Evolutionary conservation across 2,888 invertebrate genomes (phyloP).

Genomic region (Agonopterix subpropinquella): DNA sequence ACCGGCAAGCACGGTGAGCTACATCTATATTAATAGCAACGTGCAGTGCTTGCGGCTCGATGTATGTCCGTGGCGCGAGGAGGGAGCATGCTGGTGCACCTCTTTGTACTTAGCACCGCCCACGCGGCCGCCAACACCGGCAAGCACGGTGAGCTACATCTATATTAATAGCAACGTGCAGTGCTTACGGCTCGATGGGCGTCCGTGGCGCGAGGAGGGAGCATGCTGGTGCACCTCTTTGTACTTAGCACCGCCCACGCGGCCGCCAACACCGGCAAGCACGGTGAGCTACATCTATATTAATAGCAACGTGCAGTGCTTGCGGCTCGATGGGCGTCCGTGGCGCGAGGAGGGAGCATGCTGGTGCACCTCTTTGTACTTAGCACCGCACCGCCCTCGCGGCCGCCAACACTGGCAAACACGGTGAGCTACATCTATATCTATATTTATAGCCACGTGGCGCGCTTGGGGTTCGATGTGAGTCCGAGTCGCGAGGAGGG

Average conservation of each 20-base stretch:
- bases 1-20: slow-evolving; percentile 63
- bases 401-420: slow-evolving; percentile 67
- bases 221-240: slow-evolving; percentile 69
- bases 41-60: slow-evolving; percentile 48
- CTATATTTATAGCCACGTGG: no score
- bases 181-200: no score
- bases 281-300: slow-evolving; percentile 35
- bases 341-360: slow-evolving; percentile 59
- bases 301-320: slow-evolving; percentile 22
- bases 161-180: no score
- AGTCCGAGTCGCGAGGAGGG: slow-evolving; percentile 51
- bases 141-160: slow-evolving; percentile 57
- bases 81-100: slow-evolving; percentile 68
- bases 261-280: slow-evolving; percentile 67
- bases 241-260: slow-evolving; percentile 70
- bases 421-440: slow-evolving; percentile 35
- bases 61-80: slow-evolving; percentile 56
- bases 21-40: slow-evolving; percentile 4
- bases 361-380: slow-evolving; percentile 68
- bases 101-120: slow-evolving; percentile 71
- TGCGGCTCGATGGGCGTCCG: slow-evolving; percentile 64
- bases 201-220: slow-evolving; percentile 44
- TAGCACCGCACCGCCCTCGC: slow-evolving; percentile 70
- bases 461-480: slow-evolving; percentile 58
- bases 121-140: slow-evolving; percentile 67